Evolutionary conservation across 2,888 invertebrate genomes (phyloP), one percentile per base, ranked within the genome.

Genomic region (Aproaerema taeniolella): DNA sequence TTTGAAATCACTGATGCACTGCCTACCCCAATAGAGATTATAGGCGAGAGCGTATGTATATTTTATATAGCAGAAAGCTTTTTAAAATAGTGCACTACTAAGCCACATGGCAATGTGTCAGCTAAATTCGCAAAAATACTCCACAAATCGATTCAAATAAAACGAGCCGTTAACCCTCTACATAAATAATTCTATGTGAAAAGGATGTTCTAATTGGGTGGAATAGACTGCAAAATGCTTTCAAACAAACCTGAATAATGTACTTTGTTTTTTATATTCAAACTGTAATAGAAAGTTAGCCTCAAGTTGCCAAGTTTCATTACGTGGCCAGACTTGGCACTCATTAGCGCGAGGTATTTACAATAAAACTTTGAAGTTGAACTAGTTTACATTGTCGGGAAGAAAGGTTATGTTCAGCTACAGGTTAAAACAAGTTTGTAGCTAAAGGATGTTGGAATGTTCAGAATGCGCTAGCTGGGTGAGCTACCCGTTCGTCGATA

Each of bases 301-400:
- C 45, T 51, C 50, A 50, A 52, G 48, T 52, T 42, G 38, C 30
- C 15, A 44, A 40, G 50, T 57, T 54, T 53, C 55, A 56, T 60
- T 63, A 57, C 58, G 48, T 53, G 49, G 49, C 44, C 39, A 49
- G 57, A 54, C 54, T 60, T 61, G 49, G 49, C 48, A 53, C 61
- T 67, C 61, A 61, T 65, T 67, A 64, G 62, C 52, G 52, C 45
- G 50, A 58, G 55, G 53, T 60, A 61, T 61, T 62, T 59, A 61
- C 56, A 62, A 65, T 61, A 61, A 58, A 62, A 61, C 59, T 65
- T 52, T 42, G 49, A 53, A 55, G 46, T 55, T 50, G 32, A 48
- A 53, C 46, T 50, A 50, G 59, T 54, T 60, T 56, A 58, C 51
- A 55, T 50, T 52, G 53, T 51, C 41, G 45, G 44, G 31, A 38